Conservation (phyloP, 2,113 vertebrate species). For the Salvator merianae region DNA sequence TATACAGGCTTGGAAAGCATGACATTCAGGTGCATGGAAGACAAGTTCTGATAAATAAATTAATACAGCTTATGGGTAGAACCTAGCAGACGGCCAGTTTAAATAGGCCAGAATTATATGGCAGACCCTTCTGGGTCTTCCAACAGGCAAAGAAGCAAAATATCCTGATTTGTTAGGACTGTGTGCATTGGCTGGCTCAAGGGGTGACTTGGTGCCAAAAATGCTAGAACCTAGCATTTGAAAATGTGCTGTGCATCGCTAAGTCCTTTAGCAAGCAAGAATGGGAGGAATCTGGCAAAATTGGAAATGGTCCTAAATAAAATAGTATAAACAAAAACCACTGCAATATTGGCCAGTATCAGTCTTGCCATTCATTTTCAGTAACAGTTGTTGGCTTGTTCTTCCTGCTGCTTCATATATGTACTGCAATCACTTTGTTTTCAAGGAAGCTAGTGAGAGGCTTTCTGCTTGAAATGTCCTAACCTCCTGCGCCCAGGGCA, state of each 20-base stretch:
- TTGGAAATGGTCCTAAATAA: not conserved
- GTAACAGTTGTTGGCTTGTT: not conserved
- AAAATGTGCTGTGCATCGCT: not conserved
- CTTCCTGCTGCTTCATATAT: not conserved
- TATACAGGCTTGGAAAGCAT: not conserved
- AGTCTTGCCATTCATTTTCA: not conserved
- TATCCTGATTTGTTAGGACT: not conserved
- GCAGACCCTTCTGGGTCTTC: not conserved
- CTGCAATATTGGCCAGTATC: not conserved
- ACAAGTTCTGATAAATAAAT: not conserved
- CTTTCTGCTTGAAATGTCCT: not conserved
- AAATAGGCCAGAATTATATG: too few relatives aligned
- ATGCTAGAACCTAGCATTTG: not conserved
- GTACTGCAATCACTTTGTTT: not conserved
- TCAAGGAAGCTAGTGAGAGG: not conserved
- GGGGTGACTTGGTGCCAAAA: not conserved
- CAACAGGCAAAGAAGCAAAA: not conserved
- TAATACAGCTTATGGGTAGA: too few relatives aligned
- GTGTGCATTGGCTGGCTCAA: not conserved
- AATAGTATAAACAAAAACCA: not conserved
- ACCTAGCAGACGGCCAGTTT: too few relatives aligned
- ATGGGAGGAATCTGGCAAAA: not conserved
- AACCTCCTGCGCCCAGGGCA: too few relatives aligned
- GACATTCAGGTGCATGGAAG: not conserved
- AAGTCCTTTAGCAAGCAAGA: conserved; percentile 1